Base-by-base conservation (phyloP, 2,797 vertebrate species). In the Synaphobranchus kaupii region DNA sequence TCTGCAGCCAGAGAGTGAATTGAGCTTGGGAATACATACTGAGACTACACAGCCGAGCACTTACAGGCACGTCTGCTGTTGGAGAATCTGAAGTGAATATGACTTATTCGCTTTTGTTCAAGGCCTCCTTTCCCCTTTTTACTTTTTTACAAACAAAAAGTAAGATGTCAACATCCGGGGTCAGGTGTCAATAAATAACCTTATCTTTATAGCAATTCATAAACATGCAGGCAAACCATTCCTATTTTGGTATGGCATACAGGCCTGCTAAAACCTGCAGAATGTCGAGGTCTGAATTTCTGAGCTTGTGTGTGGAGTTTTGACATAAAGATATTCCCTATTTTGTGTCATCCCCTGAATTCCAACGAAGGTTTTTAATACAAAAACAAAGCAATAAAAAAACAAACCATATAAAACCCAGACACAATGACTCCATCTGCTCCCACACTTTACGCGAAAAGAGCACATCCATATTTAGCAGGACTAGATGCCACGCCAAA, bases 1-100 rank as follows among this genome's bases (percentile, higher is more conserved):
- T n/a, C 50, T 80, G 71, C 83, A 76, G 86, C 83, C 39, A 13
- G 1, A 78, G 56, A 84, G 71, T 60, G 87, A 85, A 87, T 87
- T 34, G 60, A 60, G 50, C 83, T 3, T 84, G 82, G n/a, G 54
- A 58, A 84, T 84, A 84, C 54, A 58, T 8, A 84, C 50, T 31
- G 47, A 84, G 82, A 84, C 82, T 84, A 84, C 54, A 58, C 52
- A 56, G 83, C 1, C 34, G 1, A 56, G 84, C 66, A 80, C 83
- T 84, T 85, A 87, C 54, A 76, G 66, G 83, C 83, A 87, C 66
- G 86, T 76, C 83, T 80, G 83, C 83, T 63, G 71, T 50, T n/a
- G 71, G 34, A 80, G 48, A 76, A 58, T 83, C 83, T 84, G 83
- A 87, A 76, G 68, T 80, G 17, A 78, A 87, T 80, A 87, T 87